These are phyloP conservation scores for Leguminivora glycinivorella DNA, from an alignment of 1,140 invertebrate species.

Conservation along the genomic window DNA sequence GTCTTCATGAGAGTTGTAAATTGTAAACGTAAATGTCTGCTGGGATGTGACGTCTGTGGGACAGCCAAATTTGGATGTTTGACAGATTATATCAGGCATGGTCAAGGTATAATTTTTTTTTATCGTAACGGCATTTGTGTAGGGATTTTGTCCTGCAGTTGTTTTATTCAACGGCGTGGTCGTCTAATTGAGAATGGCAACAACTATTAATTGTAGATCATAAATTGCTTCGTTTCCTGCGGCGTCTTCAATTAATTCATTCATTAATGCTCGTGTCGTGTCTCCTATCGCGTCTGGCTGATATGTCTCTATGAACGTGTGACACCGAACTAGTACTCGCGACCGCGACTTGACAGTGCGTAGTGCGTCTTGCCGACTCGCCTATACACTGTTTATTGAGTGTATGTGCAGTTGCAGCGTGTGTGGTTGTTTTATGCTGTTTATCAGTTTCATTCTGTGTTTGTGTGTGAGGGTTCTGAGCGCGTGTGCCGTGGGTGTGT, in stretches of 20 bases:
- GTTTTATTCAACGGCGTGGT: not conserved
- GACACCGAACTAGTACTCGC: conserved; percentile 31
- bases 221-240: conserved; percentile 37
- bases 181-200: conserved; percentile 18
- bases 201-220: conserved; percentile 32
- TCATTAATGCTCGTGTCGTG: conserved; percentile 40
- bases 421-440: conserved; percentile 67
- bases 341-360: conserved; percentile 26
- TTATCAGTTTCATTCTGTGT: conserved; percentile 66
- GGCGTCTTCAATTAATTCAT: conserved; percentile 44
- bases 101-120: no score
- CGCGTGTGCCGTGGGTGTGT: conserved; percentile 42
- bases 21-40: no score
- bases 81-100: no score
- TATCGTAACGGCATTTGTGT: not conserved
- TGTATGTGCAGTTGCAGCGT: conserved; percentile 63
- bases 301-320: conserved; percentile 40
- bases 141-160: not conserved
- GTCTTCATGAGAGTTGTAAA: no score
- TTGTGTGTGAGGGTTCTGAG: conserved; percentile 36
- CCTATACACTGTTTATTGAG: conserved; percentile 37
- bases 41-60: no score
- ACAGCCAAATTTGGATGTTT: no score
- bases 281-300: conserved; percentile 46
- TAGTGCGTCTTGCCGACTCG: conserved; percentile 36